phyloP scores from a whole-genome alignment of 2,888 invertebrate genomes.

The Caenorhabditis sp. region DNA sequence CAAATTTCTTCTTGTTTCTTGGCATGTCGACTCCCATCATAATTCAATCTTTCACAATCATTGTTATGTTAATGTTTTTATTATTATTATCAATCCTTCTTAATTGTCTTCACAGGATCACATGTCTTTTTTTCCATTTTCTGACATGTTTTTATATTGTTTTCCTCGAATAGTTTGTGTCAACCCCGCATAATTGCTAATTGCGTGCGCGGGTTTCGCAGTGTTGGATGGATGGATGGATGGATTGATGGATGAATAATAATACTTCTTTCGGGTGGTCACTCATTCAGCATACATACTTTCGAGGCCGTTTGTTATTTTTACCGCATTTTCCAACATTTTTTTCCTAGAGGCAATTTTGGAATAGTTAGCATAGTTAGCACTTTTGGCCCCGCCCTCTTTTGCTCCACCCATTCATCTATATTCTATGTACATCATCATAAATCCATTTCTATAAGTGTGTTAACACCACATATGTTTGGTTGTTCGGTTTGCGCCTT shows the following conservation, averaged over 20 bases:
- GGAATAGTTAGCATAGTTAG: not conserved
- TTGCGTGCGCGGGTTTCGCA: too few species aligned
- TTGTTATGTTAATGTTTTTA: not conserved
- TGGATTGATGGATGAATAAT: too few species aligned
- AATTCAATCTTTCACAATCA: not conserved
- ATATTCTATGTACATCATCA: not conserved
- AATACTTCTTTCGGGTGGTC: too few species aligned
- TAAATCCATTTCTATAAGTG: not conserved
- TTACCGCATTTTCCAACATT: too few species aligned
- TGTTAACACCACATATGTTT: not conserved
- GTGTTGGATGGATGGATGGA: too few species aligned
- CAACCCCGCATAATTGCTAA: too few species aligned
- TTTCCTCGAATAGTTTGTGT: not conserved
- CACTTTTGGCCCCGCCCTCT: conserved; percentile 2
- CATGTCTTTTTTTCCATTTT: not conserved
- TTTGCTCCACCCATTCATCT: not conserved
- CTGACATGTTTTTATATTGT: not conserved
- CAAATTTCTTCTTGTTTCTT: too few species aligned
- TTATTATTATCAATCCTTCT: not conserved
- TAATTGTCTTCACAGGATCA: not conserved
- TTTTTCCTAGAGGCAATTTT: too few species aligned
- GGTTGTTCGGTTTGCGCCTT: not conserved
- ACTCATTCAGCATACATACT: too few species aligned
- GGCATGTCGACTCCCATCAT: too few species aligned
- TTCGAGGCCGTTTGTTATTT: too few species aligned